phyloP scores from a whole-genome alignment of 1,140 invertebrate species.

The Coptotermes formosanus region DNA sequence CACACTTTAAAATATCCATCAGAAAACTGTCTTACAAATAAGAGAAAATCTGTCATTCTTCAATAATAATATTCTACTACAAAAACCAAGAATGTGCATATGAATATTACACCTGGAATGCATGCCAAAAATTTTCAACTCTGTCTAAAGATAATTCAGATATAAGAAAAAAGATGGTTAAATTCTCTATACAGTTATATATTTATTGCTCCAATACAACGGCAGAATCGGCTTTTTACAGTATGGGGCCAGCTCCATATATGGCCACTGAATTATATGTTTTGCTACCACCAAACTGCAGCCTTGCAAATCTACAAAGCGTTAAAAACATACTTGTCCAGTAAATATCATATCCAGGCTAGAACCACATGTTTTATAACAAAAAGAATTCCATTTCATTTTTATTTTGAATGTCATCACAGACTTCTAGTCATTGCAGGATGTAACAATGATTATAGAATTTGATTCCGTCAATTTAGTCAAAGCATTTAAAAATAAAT shows the following conservation, averaged over 20 bases:
- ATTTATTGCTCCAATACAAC: conserved; percentile 2
- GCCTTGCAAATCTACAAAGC: not conserved
- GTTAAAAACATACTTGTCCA: not conserved
- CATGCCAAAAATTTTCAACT: not conserved
- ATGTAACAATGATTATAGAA: not conserved
- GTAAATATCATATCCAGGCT: not conserved
- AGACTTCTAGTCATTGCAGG: not conserved
- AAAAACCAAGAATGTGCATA: not conserved
- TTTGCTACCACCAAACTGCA: not conserved
- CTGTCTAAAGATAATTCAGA: not conserved
- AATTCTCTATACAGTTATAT: not conserved
- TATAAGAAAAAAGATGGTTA: not conserved
- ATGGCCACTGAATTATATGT: not conserved
- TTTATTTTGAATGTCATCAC: not conserved
- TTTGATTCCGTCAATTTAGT: not conserved
- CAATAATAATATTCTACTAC: not conserved
- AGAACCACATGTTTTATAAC: not conserved
- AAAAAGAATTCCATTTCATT: too few species aligned
- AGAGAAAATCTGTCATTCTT: not conserved
- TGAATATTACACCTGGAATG: not conserved
- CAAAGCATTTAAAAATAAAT: not conserved
- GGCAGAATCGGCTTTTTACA: not conserved
- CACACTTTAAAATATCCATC: not conserved
- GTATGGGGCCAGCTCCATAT: not conserved
- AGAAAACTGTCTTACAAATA: not conserved